Evolutionary conservation across 2,888 invertebrate genomes (phyloP), one percentile per base, ranked within the genome.

Genomic region (Sesia apiformis): DNA sequence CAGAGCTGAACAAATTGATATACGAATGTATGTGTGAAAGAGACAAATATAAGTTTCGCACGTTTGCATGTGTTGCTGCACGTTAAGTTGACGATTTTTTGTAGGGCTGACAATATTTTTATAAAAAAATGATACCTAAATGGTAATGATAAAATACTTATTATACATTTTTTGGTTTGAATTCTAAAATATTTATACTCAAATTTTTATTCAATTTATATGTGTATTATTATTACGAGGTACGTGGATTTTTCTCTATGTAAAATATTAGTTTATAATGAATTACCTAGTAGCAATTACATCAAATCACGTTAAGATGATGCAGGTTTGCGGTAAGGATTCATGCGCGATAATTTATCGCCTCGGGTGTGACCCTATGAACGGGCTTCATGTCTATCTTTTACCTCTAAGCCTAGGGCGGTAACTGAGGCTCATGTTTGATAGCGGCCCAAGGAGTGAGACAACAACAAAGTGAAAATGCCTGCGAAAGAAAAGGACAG

Each of bases 381-480:
- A 69, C 69, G 66, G 65, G 73, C 69, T 70, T 70, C 79, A 67
- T 86, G 87, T 87, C 86, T 86, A 87, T 89, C 87, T 87, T 88
- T 84, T 84, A 78, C 86, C 83, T 81, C 82, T 86, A 87, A 88
- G 88, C 87, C 86, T 82, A 78, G 82, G 86, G 88, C 87, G 81
- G 81, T 79, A 78, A 80, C 73, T 75, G 76, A 8, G 78, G 74
- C 80, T 78, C 80, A 78, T 81, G 79, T 81, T 79, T 80, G 81
- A 82, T 80, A 83, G 74, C 79, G 66, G 57, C 65, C 63, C 65
- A 58, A 57, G 69, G 77, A 82, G 70, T 63, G 76, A 76, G 83
- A 82, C 72, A 72, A 69, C 71, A 61, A 65, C 65, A 74, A 68
- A 63, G 61, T 60, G 60, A 58, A 57, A 62, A 60, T 56, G 55